A percentile compares a stretch with the other conserved stretches of the same genome.
Conservation (phyloP, 2,113 vertebrate genomes). For the Corythoichthys intestinalis region DNA sequence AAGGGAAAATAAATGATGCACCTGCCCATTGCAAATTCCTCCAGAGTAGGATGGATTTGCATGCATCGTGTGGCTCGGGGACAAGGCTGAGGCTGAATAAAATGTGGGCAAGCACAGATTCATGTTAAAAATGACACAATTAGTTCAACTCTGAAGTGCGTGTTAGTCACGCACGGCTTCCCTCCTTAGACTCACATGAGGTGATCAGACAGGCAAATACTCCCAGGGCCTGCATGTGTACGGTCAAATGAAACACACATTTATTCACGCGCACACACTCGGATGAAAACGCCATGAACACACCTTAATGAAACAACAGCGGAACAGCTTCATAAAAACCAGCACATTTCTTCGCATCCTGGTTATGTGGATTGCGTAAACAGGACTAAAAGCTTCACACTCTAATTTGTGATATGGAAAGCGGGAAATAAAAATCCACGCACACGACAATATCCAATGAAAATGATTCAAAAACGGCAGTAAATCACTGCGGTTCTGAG, state of each 20-base stretch:
- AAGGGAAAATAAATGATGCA: slow-evolving; percentile 51
- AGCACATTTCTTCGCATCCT: slow-evolving; percentile 21
- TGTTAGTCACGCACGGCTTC: slow-evolving; percentile 68
- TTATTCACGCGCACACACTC: slow-evolving; percentile 31
- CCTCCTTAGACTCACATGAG: slow-evolving; percentile 69
- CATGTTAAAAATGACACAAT: slow-evolving; percentile 74
- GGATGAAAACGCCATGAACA: slow-evolving; percentile 19
- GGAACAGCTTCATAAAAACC: slow-evolving; percentile 26
- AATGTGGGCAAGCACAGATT: slow-evolving; percentile 64
- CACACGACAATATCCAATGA: slow-evolving; percentile 32
- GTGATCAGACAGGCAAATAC: slow-evolving; percentile 72
- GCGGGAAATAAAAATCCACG: not conserved
- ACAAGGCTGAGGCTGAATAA: slow-evolving; percentile 54
- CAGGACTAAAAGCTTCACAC: slow-evolving; percentile 40
- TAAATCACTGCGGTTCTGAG: slow-evolving; percentile 51
- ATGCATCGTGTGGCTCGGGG: slow-evolving; percentile 59
- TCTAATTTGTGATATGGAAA: slow-evolving; percentile 48
- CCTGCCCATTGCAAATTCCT: slow-evolving; percentile 60
- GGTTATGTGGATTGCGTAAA: slow-evolving; percentile 35
- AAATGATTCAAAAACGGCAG: slow-evolving; percentile 57
- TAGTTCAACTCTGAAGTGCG: slow-evolving; percentile 72
- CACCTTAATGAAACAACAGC: slow-evolving; percentile 36
- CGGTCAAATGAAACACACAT: slow-evolving; percentile 54
- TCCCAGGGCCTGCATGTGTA: slow-evolving; percentile 59
- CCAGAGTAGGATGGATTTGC: slow-evolving; percentile 41